Base-by-base conservation (phyloP, 2,113 vertebrate genomes). In the Xiphophorus maculatus region DNA sequence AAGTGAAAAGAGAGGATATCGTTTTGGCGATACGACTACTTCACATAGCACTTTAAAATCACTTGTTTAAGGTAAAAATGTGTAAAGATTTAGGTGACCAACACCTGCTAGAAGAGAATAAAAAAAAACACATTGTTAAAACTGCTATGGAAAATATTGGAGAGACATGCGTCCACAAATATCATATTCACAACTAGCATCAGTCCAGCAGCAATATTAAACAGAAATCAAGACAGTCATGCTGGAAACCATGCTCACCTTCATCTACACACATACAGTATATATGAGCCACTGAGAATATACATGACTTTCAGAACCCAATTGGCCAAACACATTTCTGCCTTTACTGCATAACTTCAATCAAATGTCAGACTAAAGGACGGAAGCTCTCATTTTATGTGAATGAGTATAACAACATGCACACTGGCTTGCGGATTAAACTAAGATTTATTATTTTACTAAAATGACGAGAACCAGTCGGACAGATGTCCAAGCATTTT, bases 211-310 rank as follows among this genome's bases (percentile, higher is more conserved):
- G 61, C 70, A 82, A 76, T 88, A 79, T 69, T 33, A 81, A 76
- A 86, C 69, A 70, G 19, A 71, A 61, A 70, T 82, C 30, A 84
- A 64, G 74, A 29, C 64, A n/a, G 61, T 6, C 88, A 89, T 89
- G 88, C 86, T 63, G 17, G 35, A 81, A 35, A 42, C 73, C 88
- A 89, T 90, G 91, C 88, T 84, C 30, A 65, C 70, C 81, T 66
- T 74, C 61, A n/a, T 35, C 29, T 29, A 30, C 2, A 70, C 11
- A 58, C 25, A n/a, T 2, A n/a, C n/a, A n/a, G n/a, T n/a, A n/a
- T 25, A 58, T n/a, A 58, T 12, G 15, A 32, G 29, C n/a, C 32
- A 15, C 0, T 33, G 22, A 58, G 29, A 22, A 58, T 58, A n/a
- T 60, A 29, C 58, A 35, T 77, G 65, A 74, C 27, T 71, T n/a